These are phyloP conservation scores for Mamestra configurata DNA, from an alignment of 1,140 invertebrate species.

Conservation along the genomic window DNA sequence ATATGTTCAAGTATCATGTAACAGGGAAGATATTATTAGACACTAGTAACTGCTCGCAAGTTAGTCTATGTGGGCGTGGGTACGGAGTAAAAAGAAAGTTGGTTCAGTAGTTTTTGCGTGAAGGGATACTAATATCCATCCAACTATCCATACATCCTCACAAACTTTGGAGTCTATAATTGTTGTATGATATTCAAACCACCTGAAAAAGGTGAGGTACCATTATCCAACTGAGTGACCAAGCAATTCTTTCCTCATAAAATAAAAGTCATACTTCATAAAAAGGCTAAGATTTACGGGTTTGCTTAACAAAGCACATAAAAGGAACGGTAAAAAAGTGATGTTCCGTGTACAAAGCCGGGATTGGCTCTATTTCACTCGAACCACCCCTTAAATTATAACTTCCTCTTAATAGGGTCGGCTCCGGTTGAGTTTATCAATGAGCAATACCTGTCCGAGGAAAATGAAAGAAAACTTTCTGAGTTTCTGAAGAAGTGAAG, in stretches of 20 bases:
- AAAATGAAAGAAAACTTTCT: too few relatives aligned
- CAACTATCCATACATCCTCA: too few relatives aligned
- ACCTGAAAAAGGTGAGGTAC: background rate
- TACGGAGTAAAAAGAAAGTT: too few relatives aligned
- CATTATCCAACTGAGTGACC: background rate
- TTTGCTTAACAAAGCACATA: constrained; percentile 19
- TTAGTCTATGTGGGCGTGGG: too few relatives aligned
- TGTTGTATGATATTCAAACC: too few relatives aligned
- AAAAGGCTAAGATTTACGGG: background rate
- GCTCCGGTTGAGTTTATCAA: background rate
- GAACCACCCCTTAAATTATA: constrained; percentile 18
- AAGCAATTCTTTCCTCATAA: background rate
- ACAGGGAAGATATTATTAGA: too few relatives aligned
- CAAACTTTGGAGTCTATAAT: too few relatives aligned
- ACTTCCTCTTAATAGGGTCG: background rate
- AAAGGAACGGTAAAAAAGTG: constrained; percentile 25
- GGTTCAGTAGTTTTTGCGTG: too few relatives aligned
- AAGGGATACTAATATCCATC: too few relatives aligned
- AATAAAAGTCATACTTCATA: constrained; percentile 7
- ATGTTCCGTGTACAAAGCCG: background rate
- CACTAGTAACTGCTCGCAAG: too few relatives aligned
- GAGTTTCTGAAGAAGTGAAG: too few relatives aligned
- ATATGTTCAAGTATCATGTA: too few relatives aligned
- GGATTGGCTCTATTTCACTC: constrained; percentile 24
- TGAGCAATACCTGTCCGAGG: background rate